Evolutionary conservation across 2,888 invertebrate genomes (phyloP).

Genomic region (Rhagium mordax): DNA sequence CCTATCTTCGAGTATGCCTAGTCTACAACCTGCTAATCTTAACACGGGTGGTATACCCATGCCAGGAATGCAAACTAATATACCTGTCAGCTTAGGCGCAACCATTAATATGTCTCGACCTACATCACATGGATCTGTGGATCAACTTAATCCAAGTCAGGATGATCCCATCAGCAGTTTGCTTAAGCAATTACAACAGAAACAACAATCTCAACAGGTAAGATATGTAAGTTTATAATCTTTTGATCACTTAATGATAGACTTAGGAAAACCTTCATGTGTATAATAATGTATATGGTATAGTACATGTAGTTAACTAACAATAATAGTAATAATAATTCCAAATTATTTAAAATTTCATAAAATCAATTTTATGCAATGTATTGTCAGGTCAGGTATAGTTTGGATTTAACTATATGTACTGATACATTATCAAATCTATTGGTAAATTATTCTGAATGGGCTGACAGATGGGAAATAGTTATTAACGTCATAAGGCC

Average conservation of each 20-base stretch:
- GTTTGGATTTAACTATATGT: no score
- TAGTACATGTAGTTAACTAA: no score
- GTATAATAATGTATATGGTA: no score
- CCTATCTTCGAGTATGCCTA: conserved; percentile 53
- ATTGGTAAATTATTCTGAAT: no score
- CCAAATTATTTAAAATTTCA: no score
- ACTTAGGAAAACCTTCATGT: no score
- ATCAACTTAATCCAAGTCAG: conserved; percentile 50
- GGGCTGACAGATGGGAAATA: no score
- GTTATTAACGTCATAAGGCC: no score
- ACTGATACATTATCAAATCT: no score
- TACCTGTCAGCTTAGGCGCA: conserved; percentile 50
- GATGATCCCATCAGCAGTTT: conserved; percentile 72
- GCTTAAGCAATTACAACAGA: conserved; percentile 70
- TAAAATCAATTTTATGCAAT: no score
- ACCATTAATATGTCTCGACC: conserved; percentile 55
- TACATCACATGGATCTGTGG: conserved; percentile 55
- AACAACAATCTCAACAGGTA: conserved; percentile 57
- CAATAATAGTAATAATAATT: no score
- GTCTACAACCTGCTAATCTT: conserved; percentile 44
- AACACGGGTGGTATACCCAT: conserved; percentile 45
- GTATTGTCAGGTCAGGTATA: no score
- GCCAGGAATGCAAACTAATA: conserved; percentile 47
- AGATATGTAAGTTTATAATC: conserved; percentile 31
- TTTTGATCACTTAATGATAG: not conserved